Percentiles rank a stretch among this genome's conserved stretches.
Conservation (phyloP, 1,140 invertebrate species). For the Phthorimaea operculella region DNA sequence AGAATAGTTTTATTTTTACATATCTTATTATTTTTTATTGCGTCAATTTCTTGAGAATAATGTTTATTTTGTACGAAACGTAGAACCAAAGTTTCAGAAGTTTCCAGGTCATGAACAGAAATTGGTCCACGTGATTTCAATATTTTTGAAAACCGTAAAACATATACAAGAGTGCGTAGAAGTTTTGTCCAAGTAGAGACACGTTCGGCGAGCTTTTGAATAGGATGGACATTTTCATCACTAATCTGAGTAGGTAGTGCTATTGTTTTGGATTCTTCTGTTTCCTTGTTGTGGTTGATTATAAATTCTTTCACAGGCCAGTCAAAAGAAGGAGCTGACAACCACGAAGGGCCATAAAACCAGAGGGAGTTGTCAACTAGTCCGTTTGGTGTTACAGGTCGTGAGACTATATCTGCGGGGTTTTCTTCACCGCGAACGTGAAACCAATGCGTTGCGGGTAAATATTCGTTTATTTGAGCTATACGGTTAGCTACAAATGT, state of each 20-base stretch:
- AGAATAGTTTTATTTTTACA: too few species aligned
- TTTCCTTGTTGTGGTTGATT: too few species aligned
- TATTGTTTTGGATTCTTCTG: too few species aligned
- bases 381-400: constrained; percentile 21
- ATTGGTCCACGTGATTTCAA: too few species aligned
- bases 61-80: too few species aligned
- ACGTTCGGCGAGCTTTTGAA: neutral
- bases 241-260: neutral
- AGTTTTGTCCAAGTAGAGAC: neutral
- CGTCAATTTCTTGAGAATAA: too few species aligned
- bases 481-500: constrained; percentile 1
- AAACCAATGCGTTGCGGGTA: constrained; percentile 27
- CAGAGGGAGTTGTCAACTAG: constrained; percentile 25
- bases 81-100: too few species aligned
- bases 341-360: constrained; percentile 14
- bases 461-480: constrained; percentile 34
- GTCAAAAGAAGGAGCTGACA: too few species aligned
- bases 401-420: constrained; percentile 29
- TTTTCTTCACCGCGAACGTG: constrained; percentile 27
- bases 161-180: too few species aligned
- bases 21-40: too few species aligned
- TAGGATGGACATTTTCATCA: neutral
- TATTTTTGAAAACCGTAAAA: too few species aligned
- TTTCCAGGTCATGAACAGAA: too few species aligned
- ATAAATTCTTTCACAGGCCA: neutral